These are phyloP conservation scores for Lophotis ruficrista DNA, from an alignment of 2,113 vertebrate species.

Conservation along the genomic window DNA sequence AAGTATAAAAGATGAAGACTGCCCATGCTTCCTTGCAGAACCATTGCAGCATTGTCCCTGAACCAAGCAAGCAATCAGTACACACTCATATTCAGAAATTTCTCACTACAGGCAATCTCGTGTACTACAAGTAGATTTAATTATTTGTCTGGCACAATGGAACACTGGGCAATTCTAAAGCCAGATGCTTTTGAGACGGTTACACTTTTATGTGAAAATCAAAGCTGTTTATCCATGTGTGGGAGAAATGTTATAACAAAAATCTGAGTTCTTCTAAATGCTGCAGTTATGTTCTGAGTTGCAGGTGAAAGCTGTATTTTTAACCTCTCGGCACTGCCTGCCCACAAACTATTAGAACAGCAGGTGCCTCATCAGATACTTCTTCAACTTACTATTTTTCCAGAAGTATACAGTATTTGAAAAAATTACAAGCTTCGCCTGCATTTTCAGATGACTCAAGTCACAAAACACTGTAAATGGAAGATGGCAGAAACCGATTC, in stretches of 20 bases:
- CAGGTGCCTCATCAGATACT: background rate
- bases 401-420: background rate
- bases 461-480: background rate
- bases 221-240: background rate
- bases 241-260: background rate
- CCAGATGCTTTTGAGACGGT: background rate
- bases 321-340: background rate
- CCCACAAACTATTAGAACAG: constrained; percentile 8
- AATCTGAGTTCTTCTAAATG: background rate
- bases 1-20: background rate
- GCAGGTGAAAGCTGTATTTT: background rate
- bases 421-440: background rate
- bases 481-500: background rate
- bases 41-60: background rate
- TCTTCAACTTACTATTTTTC: background rate
- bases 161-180: background rate
- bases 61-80: background rate
- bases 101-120: background rate
- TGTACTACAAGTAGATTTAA: background rate
- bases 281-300: background rate
- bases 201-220: background rate
- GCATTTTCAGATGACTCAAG: background rate
- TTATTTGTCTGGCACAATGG: background rate
- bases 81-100: background rate
- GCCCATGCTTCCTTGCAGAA: background rate